phyloP scores from a whole-genome alignment of 2,888 invertebrate species.

The Apeira syringaria region DNA sequence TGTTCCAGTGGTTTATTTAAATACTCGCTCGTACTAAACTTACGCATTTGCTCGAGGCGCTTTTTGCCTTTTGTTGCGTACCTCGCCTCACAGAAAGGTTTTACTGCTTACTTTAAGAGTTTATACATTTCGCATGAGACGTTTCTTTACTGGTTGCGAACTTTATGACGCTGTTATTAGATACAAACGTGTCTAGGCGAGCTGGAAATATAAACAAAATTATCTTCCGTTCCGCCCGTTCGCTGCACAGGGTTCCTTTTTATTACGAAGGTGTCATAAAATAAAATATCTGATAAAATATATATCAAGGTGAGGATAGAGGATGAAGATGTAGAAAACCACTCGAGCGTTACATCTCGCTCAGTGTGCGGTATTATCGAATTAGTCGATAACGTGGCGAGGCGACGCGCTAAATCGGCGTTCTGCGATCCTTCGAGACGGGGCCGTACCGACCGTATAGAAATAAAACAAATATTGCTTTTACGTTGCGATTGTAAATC shows the following conservation, averaged over 20 bases:
- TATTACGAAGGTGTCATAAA: constrained; percentile 33
- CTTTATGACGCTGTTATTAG: constrained; percentile 65
- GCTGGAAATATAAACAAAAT: constrained; percentile 47
- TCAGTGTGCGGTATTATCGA: constrained; percentile 66
- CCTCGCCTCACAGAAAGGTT: constrained; percentile 52
- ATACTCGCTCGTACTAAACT: constrained; percentile 49
- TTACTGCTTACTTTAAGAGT: constrained; percentile 57
- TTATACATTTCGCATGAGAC: constrained; percentile 59
- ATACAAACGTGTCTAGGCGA: constrained; percentile 49
- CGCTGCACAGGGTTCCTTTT: constrained; percentile 28
- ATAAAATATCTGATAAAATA: constrained; percentile 32
- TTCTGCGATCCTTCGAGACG: constrained; percentile 64
- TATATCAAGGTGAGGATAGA: constrained; percentile 28
- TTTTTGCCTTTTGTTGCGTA: constrained; percentile 44
- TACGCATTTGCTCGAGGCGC: constrained; percentile 48
- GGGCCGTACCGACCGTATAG: constrained; percentile 61
- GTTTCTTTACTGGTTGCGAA: constrained; percentile 51
- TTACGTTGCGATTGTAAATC: constrained; percentile 81
- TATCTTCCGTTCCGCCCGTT: constrained; percentile 18
- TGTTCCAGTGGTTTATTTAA: constrained; percentile 50
- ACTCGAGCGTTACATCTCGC: constrained; percentile 60
- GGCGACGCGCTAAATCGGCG: constrained; percentile 63
- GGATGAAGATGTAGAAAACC: constrained; percentile 44
- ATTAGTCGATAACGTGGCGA: constrained; percentile 66
- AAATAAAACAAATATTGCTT: constrained; percentile 84